phyloP scores from a whole-genome alignment of 2,113 vertebrate species.

The Spilogale gracilis region DNA sequence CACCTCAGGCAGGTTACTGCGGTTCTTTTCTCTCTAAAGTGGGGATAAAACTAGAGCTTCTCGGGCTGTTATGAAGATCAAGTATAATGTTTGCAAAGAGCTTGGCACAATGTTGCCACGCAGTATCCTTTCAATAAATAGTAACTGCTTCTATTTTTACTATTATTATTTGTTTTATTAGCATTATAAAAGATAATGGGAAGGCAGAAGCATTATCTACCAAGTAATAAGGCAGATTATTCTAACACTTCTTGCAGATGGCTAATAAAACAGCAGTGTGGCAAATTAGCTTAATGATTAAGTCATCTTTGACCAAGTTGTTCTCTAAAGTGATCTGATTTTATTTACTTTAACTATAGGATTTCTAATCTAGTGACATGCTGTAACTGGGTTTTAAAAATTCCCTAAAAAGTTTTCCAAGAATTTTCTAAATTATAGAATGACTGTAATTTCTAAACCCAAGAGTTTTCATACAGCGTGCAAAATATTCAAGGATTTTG shows the following conservation, averaged over 20 bases:
- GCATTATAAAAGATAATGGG: neutral
- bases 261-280: constrained; percentile 3
- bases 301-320: constrained; percentile 10
- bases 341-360: neutral
- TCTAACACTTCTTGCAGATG: neutral
- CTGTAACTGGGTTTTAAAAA: constrained; percentile 30
- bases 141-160: neutral
- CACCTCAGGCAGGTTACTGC: neutral
- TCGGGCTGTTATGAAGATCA: neutral
- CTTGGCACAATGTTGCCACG: neutral
- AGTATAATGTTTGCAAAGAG: neutral
- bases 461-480: neutral
- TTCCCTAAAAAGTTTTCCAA: neutral
- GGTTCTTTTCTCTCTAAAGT: neutral
- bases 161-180: constrained; percentile 27
- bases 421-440: neutral
- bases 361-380: neutral
- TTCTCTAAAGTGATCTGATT: constrained; percentile 1
- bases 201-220: neutral
- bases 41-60: neutral
- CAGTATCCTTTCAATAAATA: neutral
- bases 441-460: neutral
- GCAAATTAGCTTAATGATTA: constrained; percentile 42
- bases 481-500: neutral
- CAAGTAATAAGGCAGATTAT: neutral